Evolutionary conservation across 2,888 invertebrate genomes (phyloP).

Genomic region (Meteorus colon): DNA sequence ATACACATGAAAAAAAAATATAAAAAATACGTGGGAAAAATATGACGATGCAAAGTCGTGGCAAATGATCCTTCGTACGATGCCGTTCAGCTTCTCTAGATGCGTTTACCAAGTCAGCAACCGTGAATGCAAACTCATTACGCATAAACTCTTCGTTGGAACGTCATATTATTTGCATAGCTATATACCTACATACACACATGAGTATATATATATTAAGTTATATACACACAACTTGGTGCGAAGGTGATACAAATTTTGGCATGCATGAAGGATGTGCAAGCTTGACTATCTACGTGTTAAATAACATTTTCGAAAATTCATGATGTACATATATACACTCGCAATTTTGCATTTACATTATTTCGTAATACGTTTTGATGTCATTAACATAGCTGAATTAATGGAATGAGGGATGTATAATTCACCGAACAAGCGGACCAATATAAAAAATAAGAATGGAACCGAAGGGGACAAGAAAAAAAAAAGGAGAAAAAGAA

Average conservation of each 20-base stretch:
- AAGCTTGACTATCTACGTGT: neutral
- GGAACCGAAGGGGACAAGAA: neutral
- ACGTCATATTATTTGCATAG: conserved; percentile 36
- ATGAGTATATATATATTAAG: neutral
- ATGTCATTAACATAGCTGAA: conserved; percentile 3
- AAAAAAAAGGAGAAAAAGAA: neutral
- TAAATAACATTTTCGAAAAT: conserved; percentile 2
- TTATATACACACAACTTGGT: neutral
- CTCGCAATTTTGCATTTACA: neutral
- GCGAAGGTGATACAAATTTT: conserved; percentile 20
- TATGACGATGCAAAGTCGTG: conserved; percentile 2
- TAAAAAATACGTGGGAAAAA: neutral
- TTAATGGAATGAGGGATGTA: neutral
- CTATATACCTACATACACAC: neutral
- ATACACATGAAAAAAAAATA: neutral
- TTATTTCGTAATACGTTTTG: neutral
- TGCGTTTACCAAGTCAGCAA: conserved; percentile 40
- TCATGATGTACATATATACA: conserved; percentile 15
- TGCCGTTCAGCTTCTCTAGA: conserved; percentile 8
- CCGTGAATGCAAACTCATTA: conserved; percentile 44
- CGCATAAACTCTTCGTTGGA: conserved; percentile 33
- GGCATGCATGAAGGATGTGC: neutral
- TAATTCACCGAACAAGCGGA: conserved; percentile 9
- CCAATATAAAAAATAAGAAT: conserved; percentile 1
- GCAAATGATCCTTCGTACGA: conserved; percentile 15